These are phyloP conservation scores for Astropecten irregularis DNA, from an alignment of 53 echinoderm and acorn worm species.

Conservation along the genomic window DNA sequence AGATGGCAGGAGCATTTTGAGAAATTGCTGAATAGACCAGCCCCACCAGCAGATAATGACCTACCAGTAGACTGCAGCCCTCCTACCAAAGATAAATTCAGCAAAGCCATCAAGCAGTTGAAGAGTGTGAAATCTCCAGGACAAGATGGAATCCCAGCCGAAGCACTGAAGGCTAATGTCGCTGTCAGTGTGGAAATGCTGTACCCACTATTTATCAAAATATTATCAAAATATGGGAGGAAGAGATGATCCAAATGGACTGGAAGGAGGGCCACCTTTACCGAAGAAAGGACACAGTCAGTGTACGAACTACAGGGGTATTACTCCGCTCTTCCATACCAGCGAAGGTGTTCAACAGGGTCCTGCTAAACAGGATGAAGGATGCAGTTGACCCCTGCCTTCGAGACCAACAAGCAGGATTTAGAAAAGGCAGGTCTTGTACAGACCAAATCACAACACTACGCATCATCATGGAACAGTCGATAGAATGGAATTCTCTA, in stretches of 20 bases:
- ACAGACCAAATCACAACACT: too few relatives aligned
- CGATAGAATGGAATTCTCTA: slow-evolving; percentile 2
- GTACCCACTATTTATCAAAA: neutral
- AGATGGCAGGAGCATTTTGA: slow-evolving; percentile 49
- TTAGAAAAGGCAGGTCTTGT: too few relatives aligned
- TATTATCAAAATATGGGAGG: slow-evolving; percentile 19
- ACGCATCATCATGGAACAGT: slow-evolving; percentile 25
- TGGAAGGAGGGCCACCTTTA: slow-evolving; percentile 40
- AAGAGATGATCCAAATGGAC: slow-evolving; percentile 1
- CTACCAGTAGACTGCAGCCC: neutral
- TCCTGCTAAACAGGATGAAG: slow-evolving; percentile 27
- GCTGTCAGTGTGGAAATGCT: neutral
- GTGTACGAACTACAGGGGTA: slow-evolving; percentile 15
- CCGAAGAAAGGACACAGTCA: slow-evolving; percentile 26
- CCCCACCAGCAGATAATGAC: slow-evolving; percentile 17
- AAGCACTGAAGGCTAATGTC: slow-evolving; percentile 29
- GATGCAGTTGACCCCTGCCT: neutral
- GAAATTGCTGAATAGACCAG: neutral
- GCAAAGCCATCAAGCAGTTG: neutral
- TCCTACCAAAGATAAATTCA: slow-evolving; percentile 2
- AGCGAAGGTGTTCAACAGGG: slow-evolving; percentile 30
- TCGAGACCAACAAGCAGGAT: slow-evolving; percentile 29
- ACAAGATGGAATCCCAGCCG: slow-evolving; percentile 37
- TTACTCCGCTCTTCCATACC: slow-evolving; percentile 17
- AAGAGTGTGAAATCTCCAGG: slow-evolving; percentile 8